Evolutionary conservation across 2,797 vertebrate species (phyloP), one percentile per base, ranked within the genome.

Genomic region (Orestias chungarensis): DNA sequence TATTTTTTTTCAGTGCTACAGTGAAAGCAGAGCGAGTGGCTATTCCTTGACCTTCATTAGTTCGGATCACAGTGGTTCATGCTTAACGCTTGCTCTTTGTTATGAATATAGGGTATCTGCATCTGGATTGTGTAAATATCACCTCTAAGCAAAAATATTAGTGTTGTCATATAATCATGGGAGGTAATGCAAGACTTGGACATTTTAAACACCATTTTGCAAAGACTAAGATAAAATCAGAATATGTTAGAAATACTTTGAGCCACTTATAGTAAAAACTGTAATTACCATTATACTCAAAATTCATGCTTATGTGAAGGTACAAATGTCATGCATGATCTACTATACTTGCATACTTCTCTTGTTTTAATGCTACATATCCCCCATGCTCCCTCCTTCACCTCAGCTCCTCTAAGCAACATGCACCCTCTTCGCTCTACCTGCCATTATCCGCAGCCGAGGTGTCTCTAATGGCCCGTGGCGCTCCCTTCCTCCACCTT

Each of bases 401-500:
- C 72, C 78, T 76, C 55, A 64, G 15, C 64, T 74, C 44, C 55
- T 46, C 76, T 66, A 59, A 78, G 78, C 74, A 67, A 2, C 74
- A 81, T 47, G 66, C 64, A 3, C 77, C 73, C 71, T 77, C 78
- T 78, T 62, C 66, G 57, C 71, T 54, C 76, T 70, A 76, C 73
- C 85, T 87, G 82, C 81, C 81, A 87, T 89, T 87, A 87, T 85
- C 78, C 89, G 78, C 69, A 68, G 74, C 81, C 55, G 81, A 86
- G 86, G 84, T 89, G 83, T 78, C 82, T 90, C 74, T 91, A 91
- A 89, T 91, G 87, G 89, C 81, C 90, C 61, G 44, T 89, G 82
- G 80, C 84, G 78, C 82, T 85, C 78, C 82, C 86, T 91, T 87
- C 84, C 82, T 83, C 90, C 91, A 92, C 88, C 90, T 92, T 87